These are phyloP conservation scores for Metalampra italica DNA, from an alignment of 2,888 invertebrate species.

Conservation along the genomic window DNA sequence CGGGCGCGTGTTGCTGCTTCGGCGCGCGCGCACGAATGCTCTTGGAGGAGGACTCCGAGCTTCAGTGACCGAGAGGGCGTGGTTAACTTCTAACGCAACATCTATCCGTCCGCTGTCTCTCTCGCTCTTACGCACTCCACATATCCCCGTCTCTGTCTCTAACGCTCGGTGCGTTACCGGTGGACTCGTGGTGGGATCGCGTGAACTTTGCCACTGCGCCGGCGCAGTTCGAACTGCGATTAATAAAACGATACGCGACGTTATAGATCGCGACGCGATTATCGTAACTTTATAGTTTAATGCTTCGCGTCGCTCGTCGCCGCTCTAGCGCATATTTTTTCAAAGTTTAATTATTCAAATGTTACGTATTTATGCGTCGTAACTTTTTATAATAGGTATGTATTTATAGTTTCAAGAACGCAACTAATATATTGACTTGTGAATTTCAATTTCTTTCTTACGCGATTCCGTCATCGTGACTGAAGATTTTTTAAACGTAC, in stretches of 20 bases:
- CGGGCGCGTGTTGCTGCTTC: constrained; percentile 54
- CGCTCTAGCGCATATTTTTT: constrained; percentile 26
- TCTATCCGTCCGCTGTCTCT: constrained; percentile 56
- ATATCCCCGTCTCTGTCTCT: constrained; percentile 46
- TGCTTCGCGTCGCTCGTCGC: constrained; percentile 28
- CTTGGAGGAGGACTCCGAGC: constrained; percentile 65
- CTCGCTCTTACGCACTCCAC: constrained; percentile 16
- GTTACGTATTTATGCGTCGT: neutral
- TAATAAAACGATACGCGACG: constrained; percentile 67
- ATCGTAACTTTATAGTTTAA: constrained; percentile 50
- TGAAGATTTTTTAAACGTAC: neutral
- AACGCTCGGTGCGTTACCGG: constrained; percentile 64
- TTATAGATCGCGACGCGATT: constrained; percentile 65
- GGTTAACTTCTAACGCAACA: constrained; percentile 72
- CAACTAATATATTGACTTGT: neutral
- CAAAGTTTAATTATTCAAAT: constrained; percentile 19
- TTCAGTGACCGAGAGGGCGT: constrained; percentile 59
- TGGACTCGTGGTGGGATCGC: constrained; percentile 59
- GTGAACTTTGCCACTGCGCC: constrained; percentile 72
- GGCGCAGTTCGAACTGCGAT: constrained; percentile 40
- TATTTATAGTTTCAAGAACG: neutral
- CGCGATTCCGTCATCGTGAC: no score
- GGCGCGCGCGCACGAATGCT: constrained; percentile 76
- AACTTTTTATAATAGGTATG: neutral
- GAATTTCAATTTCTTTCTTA: neutral